phyloP scores from a whole-genome alignment of 2,113 vertebrate genomes.

The Halcyon malimbica region DNA sequence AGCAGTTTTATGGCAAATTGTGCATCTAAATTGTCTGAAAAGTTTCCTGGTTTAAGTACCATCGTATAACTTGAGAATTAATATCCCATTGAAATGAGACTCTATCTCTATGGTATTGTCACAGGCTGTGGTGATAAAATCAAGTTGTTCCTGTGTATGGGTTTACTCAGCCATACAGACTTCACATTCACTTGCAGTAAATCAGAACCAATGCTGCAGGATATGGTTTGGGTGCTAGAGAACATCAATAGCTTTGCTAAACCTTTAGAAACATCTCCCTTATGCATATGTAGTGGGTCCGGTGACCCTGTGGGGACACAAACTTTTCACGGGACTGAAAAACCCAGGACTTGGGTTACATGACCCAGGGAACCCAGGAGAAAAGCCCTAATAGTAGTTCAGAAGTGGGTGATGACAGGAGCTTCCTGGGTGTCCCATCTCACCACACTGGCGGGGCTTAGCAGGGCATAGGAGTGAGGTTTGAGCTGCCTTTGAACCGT shows the following conservation, averaged over 20 bases:
- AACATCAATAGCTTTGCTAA: not conserved
- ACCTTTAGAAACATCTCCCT: fast-evolving
- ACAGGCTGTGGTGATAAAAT: not conserved
- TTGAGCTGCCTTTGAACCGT: fast-evolving
- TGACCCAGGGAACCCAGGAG: not conserved
- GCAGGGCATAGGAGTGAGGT: not conserved
- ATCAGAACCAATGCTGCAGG: not conserved
- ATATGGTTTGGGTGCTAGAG: not conserved
- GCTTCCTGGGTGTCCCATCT: not conserved
- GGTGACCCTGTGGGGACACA: not conserved
- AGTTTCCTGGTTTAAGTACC: not conserved
- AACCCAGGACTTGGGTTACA: fast-evolving
- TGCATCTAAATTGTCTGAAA: slow-evolving; percentile 1
- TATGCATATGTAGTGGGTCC: not conserved
- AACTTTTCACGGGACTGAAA: not conserved
- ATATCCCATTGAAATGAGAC: not conserved
- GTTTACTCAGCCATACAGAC: not conserved
- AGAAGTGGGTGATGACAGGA: not conserved
- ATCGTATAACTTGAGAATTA: not conserved
- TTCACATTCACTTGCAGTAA: not conserved
- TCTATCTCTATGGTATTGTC: not conserved
- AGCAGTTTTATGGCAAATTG: slow-evolving; percentile 13
- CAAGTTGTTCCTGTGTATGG: not conserved
- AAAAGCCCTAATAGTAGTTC: not conserved
- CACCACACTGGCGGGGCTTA: not conserved